Conservation (phyloP, 2,113 vertebrate species). For the Erythrocercus mccallii region DNA sequence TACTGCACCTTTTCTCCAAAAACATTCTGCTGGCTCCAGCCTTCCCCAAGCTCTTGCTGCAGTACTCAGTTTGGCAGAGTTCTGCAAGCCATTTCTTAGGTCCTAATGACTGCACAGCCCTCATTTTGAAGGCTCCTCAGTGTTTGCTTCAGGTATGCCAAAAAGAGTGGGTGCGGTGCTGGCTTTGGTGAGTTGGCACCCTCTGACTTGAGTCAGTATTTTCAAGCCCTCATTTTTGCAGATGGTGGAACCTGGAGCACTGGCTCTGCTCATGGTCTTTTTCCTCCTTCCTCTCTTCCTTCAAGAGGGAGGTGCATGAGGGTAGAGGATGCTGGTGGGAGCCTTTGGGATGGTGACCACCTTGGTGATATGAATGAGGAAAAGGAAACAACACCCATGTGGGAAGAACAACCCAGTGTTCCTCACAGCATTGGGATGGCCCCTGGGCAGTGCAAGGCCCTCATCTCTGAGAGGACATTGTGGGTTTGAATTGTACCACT, state of each 20-base stretch:
- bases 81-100: slow-evolving; percentile 21
- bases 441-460: neutral
- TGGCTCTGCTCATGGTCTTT: neutral
- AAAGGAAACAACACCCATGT: neutral
- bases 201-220: slow-evolving; percentile 48
- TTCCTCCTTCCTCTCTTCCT: neutral
- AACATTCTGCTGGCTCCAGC: neutral
- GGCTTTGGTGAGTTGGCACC: neutral
- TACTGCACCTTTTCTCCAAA: neutral
- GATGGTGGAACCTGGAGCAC: neutral
- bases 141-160: slow-evolving; percentile 21
- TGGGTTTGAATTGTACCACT: neutral
- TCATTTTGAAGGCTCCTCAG: slow-evolving; percentile 33
- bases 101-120: neutral
- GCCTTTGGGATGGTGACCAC: neutral
- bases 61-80: neutral
- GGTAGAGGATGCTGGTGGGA: neutral
- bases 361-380: neutral
- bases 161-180: slow-evolving; percentile 21
- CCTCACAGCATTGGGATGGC: rapidly evolving
- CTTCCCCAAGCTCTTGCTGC: neutral
- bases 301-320: neutral
- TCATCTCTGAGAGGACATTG: neutral
- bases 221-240: slow-evolving; percentile 29
- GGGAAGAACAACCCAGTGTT: neutral